Evolutionary conservation across 2,113 vertebrate genomes (phyloP).

Genomic region (Danio rerio): DNA sequence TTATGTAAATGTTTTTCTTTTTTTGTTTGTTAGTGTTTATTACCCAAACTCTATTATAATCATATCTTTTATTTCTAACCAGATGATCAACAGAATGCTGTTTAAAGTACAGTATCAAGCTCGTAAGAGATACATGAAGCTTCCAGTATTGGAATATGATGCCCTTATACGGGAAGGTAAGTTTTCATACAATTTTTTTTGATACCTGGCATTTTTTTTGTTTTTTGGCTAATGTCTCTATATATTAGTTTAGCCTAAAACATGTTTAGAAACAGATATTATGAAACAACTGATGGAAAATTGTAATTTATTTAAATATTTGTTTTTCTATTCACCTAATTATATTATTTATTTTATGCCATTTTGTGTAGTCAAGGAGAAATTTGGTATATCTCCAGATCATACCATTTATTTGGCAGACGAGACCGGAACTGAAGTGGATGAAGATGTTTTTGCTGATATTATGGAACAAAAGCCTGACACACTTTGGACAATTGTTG

Average conservation of each 20-base stretch:
- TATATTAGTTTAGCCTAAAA: too few relatives aligned
- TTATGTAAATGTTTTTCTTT: too few relatives aligned
- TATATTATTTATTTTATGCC: background rate
- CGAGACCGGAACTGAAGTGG: conserved; percentile 5
- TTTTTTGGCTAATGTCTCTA: too few relatives aligned
- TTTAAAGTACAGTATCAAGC: conserved; percentile 11
- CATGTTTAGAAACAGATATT: too few relatives aligned
- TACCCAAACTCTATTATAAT: too few relatives aligned
- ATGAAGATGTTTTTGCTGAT: conserved; percentile 20
- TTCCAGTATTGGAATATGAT: background rate
- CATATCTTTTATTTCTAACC: too few relatives aligned
- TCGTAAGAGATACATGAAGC: conserved; percentile 2
- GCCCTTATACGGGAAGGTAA: background rate
- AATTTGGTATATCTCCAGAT: background rate
- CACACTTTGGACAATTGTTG: background rate
- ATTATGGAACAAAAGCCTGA: background rate
- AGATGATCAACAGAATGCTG: background rate
- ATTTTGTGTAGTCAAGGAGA: conserved; percentile 7
- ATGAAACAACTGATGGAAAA: background rate
- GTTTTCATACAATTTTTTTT: background rate
- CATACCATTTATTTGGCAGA: conserved; percentile 2
- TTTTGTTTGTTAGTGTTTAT: too few relatives aligned
- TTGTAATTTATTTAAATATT: background rate
- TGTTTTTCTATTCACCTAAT: background rate
- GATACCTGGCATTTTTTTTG: background rate